phyloP scores from a whole-genome alignment of 2,888 invertebrate genomes.

The Gastracanthus pulcherrimus region DNA sequence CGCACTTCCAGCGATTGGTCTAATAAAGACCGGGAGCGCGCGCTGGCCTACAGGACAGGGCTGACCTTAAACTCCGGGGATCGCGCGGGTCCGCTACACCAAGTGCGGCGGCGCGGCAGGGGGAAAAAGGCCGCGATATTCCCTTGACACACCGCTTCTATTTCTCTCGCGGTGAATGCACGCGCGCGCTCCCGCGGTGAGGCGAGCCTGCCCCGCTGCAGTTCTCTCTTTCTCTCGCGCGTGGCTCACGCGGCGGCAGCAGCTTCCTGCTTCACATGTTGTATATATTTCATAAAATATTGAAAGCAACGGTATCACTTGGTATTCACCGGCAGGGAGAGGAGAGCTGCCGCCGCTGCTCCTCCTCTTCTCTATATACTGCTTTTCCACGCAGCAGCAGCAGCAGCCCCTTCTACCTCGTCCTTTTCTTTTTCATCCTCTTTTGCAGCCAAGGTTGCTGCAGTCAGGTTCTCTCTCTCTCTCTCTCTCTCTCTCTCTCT shows the following conservation, averaged over 20 bases:
- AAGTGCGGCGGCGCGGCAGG: neutral
- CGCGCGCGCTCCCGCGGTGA: conserved; percentile 18
- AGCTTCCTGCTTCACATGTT: conserved; percentile 57
- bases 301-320: conserved; percentile 54
- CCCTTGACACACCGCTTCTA: conserved; percentile 55
- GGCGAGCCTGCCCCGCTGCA: too few relatives aligned
- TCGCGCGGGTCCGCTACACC: neutral
- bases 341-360: neutral
- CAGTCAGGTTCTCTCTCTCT: neutral
- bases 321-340: conserved; percentile 42
- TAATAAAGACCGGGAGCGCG: neutral
- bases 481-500: neutral
- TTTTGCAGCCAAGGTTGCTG: conserved; percentile 2
- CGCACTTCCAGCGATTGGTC: neutral
- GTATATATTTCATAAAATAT: conserved; percentile 56
- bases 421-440: neutral
- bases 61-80: conserved; percentile 45
- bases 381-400: too few relatives aligned
- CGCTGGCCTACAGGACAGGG: conserved; percentile 22
- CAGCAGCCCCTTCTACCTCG: neutral
- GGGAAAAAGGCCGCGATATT: conserved; percentile 43
- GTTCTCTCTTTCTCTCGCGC: too few relatives aligned
- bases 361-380: neutral
- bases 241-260: conserved; percentile 21
- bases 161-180: conserved; percentile 29